Evolutionary conservation across 37 sponge, comb jelly and placozoan genomes (phyloP).

Genomic region (Lycopodina hypogea): DNA sequence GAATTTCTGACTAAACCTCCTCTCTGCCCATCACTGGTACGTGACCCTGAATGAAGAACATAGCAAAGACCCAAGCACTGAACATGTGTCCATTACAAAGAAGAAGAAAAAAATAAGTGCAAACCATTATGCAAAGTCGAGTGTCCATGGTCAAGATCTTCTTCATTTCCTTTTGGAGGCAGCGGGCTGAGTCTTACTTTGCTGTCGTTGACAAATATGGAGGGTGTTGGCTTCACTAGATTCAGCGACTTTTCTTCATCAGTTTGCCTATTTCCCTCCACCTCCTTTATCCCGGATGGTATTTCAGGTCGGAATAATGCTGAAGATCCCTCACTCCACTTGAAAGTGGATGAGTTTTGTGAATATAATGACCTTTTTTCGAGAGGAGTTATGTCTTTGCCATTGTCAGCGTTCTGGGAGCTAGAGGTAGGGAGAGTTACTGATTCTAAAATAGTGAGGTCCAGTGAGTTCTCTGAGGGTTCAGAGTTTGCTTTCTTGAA

Average conservation of each 20-base stretch:
- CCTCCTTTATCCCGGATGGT: neutral
- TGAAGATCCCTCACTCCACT: neutral
- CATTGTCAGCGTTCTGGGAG: conserved; percentile 10
- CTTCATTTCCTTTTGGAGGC: conserved; percentile 6
- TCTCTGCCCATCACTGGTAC: neutral
- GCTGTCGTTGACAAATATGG: conserved; percentile 22
- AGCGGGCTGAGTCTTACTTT: conserved; percentile 18
- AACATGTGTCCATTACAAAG: too few relatives aligned
- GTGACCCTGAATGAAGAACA: too few relatives aligned
- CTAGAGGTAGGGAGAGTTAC: conserved; percentile 15
- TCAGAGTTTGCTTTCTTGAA: conserved; percentile 10
- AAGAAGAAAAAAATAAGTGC: too few relatives aligned
- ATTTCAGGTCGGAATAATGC: conserved; percentile 36
- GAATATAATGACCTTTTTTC: too few relatives aligned
- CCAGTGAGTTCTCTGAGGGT: conserved; percentile 7
- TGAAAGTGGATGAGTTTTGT: neutral
- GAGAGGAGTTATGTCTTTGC: conserved; percentile 22
- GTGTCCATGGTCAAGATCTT: neutral
- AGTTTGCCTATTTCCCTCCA: neutral
- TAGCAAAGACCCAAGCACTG: too few relatives aligned
- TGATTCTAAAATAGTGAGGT: conserved; percentile 14
- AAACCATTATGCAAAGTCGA: too few relatives aligned
- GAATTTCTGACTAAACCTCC: neutral
- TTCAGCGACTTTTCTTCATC: conserved; percentile 39
- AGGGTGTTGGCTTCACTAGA: conserved; percentile 35